phyloP scores from a whole-genome alignment of 2,888 invertebrate species.

The Scaptomyza caliginosa region DNA sequence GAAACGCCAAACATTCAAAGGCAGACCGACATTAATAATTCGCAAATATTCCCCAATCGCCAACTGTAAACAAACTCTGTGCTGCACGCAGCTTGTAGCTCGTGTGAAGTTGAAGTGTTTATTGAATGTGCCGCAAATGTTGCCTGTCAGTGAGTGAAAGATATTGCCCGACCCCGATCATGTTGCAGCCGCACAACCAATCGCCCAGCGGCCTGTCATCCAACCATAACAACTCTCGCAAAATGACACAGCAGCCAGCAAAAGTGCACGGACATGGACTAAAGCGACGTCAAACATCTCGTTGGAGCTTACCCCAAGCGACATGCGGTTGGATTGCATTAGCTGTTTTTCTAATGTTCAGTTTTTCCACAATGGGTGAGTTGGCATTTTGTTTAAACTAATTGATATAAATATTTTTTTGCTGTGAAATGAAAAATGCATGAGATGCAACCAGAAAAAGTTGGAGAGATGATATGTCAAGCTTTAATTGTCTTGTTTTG shows the following conservation, averaged over 20 bases:
- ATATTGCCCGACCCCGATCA: constrained; percentile 35
- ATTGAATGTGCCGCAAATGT: constrained; percentile 70
- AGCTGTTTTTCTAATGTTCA: constrained; percentile 30
- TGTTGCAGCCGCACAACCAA: constrained; percentile 38
- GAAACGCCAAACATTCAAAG: constrained; percentile 29
- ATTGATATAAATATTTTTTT: neutral
- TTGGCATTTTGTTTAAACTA: constrained; percentile 16
- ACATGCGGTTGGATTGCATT: constrained; percentile 13
- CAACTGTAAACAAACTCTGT: constrained; percentile 32
- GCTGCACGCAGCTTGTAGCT: constrained; percentile 8
- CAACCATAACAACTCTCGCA: constrained; percentile 21
- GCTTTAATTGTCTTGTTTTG: neutral
- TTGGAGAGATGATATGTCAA: neutral
- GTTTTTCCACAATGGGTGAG: constrained; percentile 57
- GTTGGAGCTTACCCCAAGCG: constrained; percentile 23
- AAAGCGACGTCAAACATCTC: constrained; percentile 13
- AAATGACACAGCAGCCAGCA: constrained; percentile 44
- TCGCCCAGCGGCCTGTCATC: constrained; percentile 51
- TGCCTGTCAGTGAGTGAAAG: constrained; percentile 38
- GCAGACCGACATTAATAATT: constrained; percentile 51
- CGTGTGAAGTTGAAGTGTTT: constrained; percentile 72
- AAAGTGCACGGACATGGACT: constrained; percentile 16
- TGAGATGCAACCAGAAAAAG: neutral
- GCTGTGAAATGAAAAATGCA: neutral
- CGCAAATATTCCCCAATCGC: constrained; percentile 33